Evolutionary conservation across 2,113 vertebrate species (phyloP).

Genomic region (Benitochromis conjunctus): DNA sequence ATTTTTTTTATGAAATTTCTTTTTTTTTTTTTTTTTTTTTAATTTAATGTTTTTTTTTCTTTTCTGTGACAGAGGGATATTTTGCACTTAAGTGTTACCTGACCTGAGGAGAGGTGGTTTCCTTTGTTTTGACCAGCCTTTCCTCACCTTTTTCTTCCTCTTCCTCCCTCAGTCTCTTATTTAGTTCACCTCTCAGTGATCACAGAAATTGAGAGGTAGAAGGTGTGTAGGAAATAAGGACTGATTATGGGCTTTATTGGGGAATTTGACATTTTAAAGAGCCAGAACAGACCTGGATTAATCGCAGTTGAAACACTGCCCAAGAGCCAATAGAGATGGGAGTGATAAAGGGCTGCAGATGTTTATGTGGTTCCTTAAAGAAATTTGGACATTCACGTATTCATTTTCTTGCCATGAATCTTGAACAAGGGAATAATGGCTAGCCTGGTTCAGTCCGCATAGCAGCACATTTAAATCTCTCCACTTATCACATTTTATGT

Average conservation of each 20-base stretch:
- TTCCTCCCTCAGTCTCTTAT: not conserved
- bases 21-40: not conserved
- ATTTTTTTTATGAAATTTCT: too few species aligned
- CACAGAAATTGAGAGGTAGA: not conserved
- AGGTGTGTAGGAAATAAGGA: not conserved
- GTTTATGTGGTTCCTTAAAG: not conserved
- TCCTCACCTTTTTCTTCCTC: not conserved
- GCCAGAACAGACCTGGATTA: conserved; percentile 23
- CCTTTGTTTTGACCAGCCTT: conserved; percentile 33
- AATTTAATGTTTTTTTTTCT: not conserved
- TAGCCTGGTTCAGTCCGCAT: not conserved
- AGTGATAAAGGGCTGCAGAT: not conserved
- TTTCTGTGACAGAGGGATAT: conserved; percentile 2
- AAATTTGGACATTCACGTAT: not conserved
- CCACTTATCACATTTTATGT: not conserved
- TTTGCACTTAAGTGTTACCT: conserved; percentile 57
- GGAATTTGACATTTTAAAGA: not conserved
- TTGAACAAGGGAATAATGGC: not conserved
- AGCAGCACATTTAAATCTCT: not conserved
- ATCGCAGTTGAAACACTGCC: conserved; percentile 13
- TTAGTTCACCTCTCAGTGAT: not conserved
- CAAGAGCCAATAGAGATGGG: not conserved
- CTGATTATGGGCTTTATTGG: not conserved
- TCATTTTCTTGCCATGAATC: not conserved
- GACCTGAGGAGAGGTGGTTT: conserved; percentile 1